These are phyloP conservation scores for Lobophora halterata DNA, from an alignment of 2,888 invertebrate species.

Conservation along the genomic window DNA sequence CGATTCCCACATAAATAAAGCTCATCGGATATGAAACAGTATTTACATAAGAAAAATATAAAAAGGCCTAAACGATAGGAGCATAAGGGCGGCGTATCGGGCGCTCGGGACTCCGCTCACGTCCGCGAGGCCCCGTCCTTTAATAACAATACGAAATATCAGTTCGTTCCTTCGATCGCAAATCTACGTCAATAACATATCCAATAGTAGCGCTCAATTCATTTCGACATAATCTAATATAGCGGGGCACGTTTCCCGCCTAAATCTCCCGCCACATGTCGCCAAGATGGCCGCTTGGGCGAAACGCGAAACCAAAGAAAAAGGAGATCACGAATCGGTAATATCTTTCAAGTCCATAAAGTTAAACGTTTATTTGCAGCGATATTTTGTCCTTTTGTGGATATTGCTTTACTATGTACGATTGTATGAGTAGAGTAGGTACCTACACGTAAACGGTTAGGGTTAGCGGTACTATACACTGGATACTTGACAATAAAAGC, in stretches of 20 bases:
- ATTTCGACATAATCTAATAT: slow-evolving; percentile 80
- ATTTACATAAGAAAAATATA: slow-evolving; percentile 81
- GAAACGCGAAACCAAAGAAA: slow-evolving; percentile 76
- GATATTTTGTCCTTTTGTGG: slow-evolving; percentile 78
- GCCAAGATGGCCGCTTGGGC: slow-evolving; percentile 78
- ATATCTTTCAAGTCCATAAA: slow-evolving; percentile 81
- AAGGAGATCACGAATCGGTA: slow-evolving; percentile 80
- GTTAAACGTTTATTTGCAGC: slow-evolving; percentile 80
- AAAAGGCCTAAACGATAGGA: slow-evolving; percentile 79
- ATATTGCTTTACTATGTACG: slow-evolving; percentile 76
- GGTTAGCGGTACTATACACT: slow-evolving; percentile 37
- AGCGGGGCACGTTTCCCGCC: slow-evolving; percentile 78
- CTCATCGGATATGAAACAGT: slow-evolving; percentile 79
- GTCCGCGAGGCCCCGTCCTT: slow-evolving; percentile 67
- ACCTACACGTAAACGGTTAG: slow-evolving; percentile 49
- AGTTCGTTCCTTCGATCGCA: slow-evolving; percentile 81
- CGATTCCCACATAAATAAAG: slow-evolving; percentile 82
- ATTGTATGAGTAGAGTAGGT: too few relatives aligned
- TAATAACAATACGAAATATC: slow-evolving; percentile 81
- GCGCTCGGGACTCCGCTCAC: slow-evolving; percentile 64
- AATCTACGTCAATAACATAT: slow-evolving; percentile 81
- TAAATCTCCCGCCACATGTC: slow-evolving; percentile 81
- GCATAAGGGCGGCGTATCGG: slow-evolving; percentile 71
- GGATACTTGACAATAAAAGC: slow-evolving; percentile 23
- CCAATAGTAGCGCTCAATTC: slow-evolving; percentile 80